Evolutionary conservation across 2,797 vertebrate species (phyloP).

Genomic region (Cygnus olor): DNA sequence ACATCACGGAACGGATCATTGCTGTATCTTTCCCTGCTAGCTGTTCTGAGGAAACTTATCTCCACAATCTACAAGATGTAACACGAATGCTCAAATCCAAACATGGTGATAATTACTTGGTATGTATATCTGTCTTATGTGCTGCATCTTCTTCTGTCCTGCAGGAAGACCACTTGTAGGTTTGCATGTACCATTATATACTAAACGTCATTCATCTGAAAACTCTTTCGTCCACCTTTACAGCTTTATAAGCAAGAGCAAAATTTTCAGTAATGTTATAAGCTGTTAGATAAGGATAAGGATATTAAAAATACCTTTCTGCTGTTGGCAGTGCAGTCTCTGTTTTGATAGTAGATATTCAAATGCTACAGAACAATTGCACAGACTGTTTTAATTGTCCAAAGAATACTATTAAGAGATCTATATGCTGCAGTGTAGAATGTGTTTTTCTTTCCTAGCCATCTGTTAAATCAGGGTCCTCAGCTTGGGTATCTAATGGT

Average conservation of each 20-base stretch:
- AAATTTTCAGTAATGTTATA: background rate
- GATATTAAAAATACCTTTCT: background rate
- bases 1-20: slow-evolving; percentile 95
- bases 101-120: slow-evolving; percentile 96
- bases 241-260: background rate
- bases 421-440: background rate
- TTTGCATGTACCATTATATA: background rate
- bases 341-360: background rate
- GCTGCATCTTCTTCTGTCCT: background rate
- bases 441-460: background rate
- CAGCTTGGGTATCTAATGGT: background rate
- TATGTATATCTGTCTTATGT: slow-evolving; percentile 69
- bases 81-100: slow-evolving; percentile 96
- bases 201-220: background rate
- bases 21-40: slow-evolving; percentile 90
- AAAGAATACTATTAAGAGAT: background rate
- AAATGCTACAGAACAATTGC: background rate
- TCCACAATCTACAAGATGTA: slow-evolving; percentile 91
- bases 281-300: background rate
- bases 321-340: background rate
- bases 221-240: background rate
- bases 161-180: background rate
- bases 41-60: slow-evolving; percentile 90
- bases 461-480: background rate
- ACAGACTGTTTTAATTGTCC: background rate